phyloP scores from a whole-genome alignment of 2,797 vertebrate genomes.

The Lacerta bilineata region DNA sequence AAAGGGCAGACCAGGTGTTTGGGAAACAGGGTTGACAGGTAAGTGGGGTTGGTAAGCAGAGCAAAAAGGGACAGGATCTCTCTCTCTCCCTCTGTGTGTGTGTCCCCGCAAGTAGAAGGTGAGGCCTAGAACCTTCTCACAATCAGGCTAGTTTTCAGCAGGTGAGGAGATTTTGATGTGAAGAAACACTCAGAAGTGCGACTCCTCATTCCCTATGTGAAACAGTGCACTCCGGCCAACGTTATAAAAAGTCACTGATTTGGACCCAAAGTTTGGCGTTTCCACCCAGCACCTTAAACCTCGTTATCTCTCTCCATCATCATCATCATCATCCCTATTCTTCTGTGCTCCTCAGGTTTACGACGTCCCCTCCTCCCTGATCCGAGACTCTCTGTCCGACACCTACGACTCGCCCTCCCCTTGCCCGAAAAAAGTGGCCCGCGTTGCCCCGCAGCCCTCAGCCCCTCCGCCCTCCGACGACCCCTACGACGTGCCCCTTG shows the following conservation, averaged over 20 bases:
- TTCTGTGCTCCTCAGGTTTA: constrained; percentile 83
- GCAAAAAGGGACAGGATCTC: too few species aligned
- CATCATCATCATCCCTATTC: neutral
- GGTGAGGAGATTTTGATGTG: neutral
- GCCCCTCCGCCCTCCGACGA: constrained; percentile 79
- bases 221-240: neutral
- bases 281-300: neutral
- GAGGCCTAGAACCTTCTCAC: neutral
- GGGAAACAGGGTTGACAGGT: too few species aligned
- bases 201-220: neutral
- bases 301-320: neutral
- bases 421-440: constrained; percentile 54
- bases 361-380: constrained; percentile 84
- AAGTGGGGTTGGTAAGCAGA: too few species aligned
- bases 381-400: constrained; percentile 69
- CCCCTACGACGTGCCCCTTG: constrained; percentile 74
- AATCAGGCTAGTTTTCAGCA: neutral
- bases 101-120: neutral
- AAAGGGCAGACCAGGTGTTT: too few species aligned
- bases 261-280: neutral
- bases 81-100: too few species aligned
- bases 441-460: constrained; percentile 48
- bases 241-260: neutral
- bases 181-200: neutral
- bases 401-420: constrained; percentile 75